Percentiles rank a stretch among this genome's conserved stretches.
Evolutionary conservation across 1,140 invertebrate species (phyloP).

Genomic region (Papilio glaucus): DNA sequence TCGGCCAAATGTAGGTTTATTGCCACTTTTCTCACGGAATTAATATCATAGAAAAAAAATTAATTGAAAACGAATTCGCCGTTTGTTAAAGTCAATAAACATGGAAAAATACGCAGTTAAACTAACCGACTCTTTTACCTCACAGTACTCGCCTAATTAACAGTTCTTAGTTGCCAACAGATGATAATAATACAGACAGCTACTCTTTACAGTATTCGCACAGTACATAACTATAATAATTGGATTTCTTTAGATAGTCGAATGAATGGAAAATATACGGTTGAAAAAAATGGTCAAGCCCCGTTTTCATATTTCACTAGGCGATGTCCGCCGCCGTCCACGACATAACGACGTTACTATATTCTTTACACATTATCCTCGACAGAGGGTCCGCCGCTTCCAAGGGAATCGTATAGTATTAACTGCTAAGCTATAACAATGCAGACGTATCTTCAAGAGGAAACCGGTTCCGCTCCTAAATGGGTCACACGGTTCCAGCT

Average conservation of each 20-base stretch:
- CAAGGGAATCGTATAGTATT: constrained; percentile 75
- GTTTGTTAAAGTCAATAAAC: constrained; percentile 69
- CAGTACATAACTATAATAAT: constrained; percentile 53
- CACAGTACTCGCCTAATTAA: constrained; percentile 44
- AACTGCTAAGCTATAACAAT: constrained; percentile 78
- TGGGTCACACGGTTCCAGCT: constrained; percentile 80
- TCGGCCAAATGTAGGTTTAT: constrained; percentile 81
- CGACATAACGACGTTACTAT: constrained; percentile 72
- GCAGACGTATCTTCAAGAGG: constrained; percentile 73
- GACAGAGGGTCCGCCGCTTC: constrained; percentile 69
- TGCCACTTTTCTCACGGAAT: constrained; percentile 82
- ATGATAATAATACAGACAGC: constrained; percentile 54
- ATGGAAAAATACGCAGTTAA: constrained; percentile 54
- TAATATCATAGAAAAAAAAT: constrained; percentile 79
- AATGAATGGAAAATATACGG: constrained; percentile 64
- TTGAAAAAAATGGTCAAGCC: constrained; percentile 78
- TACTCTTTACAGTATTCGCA: constrained; percentile 63
- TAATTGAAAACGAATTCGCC: constrained; percentile 79
- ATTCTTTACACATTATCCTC: constrained; percentile 77
- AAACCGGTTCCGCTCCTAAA: constrained; percentile 80
- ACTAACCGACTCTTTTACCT: constrained; percentile 26
- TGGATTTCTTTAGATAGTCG: constrained; percentile 55
- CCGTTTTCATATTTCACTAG: constrained; percentile 71
- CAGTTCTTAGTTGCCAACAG: constrained; percentile 41
- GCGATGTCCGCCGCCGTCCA: constrained; percentile 62